Evolutionary conservation across 2,113 vertebrate species (phyloP), one percentile per base, ranked within the genome.

Genomic region (Esox niger): DNA sequence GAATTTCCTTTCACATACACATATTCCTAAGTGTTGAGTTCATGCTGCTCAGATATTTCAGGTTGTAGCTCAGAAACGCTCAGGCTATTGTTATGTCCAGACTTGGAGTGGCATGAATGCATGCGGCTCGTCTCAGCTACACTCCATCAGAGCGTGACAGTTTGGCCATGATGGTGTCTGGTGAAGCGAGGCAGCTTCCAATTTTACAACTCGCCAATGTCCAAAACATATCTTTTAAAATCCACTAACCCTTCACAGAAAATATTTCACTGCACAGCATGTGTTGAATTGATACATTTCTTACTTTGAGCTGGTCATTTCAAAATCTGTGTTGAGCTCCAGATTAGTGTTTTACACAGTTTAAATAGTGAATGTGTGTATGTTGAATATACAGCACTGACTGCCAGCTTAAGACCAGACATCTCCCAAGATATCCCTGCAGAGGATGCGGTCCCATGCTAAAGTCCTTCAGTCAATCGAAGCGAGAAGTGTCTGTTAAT

Each of bases 341-440:
- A 60, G 30, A 60, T 60, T 2, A 60, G 29, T 30, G 30, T 8
- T 60, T 8, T 30, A 17, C 27, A 17, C 9, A 30, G 20, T 29
- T 15, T 6, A 4, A 59, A 33, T 2, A 33, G 32, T 33, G 32
- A 59, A 29, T 32, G 10, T 61, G 26, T 31, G 26, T 11, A 27
- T 26, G 52, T 57, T n/a, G 62, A 58, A n/a, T 62, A 30, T 30
- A 64, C 55, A 70, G 27, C 23, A 59, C 7, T 23, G 4, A 64
- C 6, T 68, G 52, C 43, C 69, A 15, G 59, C 35, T 3, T 38
- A 9, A 38, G 35, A 9, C 10, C 11, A 38, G 11, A 38, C 13
- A 9, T 38, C 35, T 35, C 33, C 33, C 33, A 35, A 0, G 10
- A 35, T 35, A 7, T 38, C 35, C 35, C 35, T 38, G 35, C 35